A percentile compares a stretch with the other conserved stretches of the same genome.
These are phyloP conservation scores for Sminthurinus aureus DNA, from an alignment of 2,888 invertebrate species.

Conservation along the genomic window DNA sequence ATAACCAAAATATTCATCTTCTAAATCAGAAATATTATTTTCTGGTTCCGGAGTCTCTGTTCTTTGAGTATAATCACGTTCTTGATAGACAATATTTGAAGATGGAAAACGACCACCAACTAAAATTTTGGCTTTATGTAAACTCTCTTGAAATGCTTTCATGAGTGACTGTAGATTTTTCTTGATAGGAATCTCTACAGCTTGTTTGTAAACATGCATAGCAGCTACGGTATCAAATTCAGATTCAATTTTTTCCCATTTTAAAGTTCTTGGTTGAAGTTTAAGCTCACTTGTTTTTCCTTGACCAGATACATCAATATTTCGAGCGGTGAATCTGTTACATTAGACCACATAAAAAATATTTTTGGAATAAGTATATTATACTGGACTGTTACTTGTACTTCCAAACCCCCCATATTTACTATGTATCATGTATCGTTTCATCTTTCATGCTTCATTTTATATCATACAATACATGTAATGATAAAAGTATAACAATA, in stretches of 20 bases:
- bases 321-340: conserved; percentile 40
- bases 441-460: no score
- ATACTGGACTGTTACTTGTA: not conserved
- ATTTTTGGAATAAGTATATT: not conserved
- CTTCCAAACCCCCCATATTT: not conserved
- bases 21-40: conserved; percentile 38
- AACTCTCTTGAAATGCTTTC: conserved; percentile 53
- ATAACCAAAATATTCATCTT: conserved; percentile 41
- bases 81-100: conserved; percentile 71
- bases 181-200: conserved; percentile 52
- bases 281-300: conserved; percentile 44
- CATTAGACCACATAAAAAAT: not conserved
- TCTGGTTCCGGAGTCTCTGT: conserved; percentile 21
- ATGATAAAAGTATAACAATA: not conserved
- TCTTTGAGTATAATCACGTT: not conserved
- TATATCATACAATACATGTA: no score
- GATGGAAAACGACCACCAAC: conserved; percentile 77
- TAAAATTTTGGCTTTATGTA: conserved; percentile 69
- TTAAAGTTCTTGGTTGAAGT: conserved; percentile 35
- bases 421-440: no score
- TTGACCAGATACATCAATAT: conserved; percentile 25
- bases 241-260: conserved; percentile 55
- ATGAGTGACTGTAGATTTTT: conserved; percentile 54
- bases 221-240: conserved; percentile 56
- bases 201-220: conserved; percentile 54